Evolutionary conservation across 2,113 vertebrate species (phyloP), one percentile per base, ranked within the genome.

Genomic region (Sander lucioperca): DNA sequence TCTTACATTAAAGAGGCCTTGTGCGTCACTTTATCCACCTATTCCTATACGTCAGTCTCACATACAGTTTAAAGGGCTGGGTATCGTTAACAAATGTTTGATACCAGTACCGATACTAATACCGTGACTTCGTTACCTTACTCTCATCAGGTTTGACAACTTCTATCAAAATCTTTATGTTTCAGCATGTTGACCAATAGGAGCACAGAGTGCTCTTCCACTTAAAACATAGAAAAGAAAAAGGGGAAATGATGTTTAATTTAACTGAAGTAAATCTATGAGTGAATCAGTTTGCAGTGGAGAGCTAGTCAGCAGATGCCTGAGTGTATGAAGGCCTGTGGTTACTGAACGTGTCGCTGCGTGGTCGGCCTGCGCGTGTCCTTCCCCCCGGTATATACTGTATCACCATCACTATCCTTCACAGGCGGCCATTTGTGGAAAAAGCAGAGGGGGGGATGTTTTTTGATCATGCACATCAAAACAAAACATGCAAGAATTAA

Each of bases 401-500:
- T 18, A 48, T 65, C 67, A 51, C 65, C 65, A 73, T 56, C 54
- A n/a, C 45, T 50, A 63, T 63, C 79, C 68, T 86, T 51, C 27
- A 30, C 30, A 30, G 3, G 30, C 3, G 3, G 30, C 3, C 3
- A 30, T 30, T 30, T 30, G 30, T 30, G 30, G 3, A 30, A 30
- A 30, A 30, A 30, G 30, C 30, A 30, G 30, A 4, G 27, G 27
- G 27, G 27, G 27, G 27, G 27, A 3, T 30, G 27, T 30, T 30
- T 30, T 30, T 30, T 30, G 4, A 30, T 30, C 30, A 33, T 33
- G 33, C 33, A 33, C 33, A 33, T 33, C 33, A 33, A 33, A 33
- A 33, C 33, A 33, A 33, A 33, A 33, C 33, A 1, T 33, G 33
- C 5, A 33, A 33, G 5, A 33, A 33, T 6, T 5, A 33, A 33